A percentile compares a stretch with the other conserved stretches of the same genome.
Conservation (phyloP, 2,888 invertebrate species). For the Megalurothrips usitatus region DNA sequence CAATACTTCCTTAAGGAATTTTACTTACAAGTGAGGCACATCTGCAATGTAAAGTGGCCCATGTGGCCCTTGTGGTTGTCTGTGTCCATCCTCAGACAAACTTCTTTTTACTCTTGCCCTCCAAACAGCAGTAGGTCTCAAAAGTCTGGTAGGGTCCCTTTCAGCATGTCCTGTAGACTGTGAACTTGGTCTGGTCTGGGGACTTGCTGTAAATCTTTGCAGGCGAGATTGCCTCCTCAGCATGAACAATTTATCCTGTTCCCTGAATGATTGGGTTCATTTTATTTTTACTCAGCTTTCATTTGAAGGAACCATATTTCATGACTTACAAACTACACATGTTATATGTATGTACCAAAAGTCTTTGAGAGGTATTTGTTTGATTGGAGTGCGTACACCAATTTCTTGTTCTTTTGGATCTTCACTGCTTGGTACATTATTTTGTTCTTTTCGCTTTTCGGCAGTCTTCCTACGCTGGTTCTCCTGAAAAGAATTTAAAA, state of each 20-base stretch:
- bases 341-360: not conserved
- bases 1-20: not conserved
- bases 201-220: not conserved
- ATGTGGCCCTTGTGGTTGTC: not conserved
- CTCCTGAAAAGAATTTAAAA: not conserved
- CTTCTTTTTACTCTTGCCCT: not conserved
- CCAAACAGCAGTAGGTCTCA: not conserved
- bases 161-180: not conserved
- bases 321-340: not conserved
- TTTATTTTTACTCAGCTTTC: no score
- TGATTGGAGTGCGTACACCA: not conserved
- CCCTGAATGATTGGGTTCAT: not conserved
- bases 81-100: not conserved
- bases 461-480: not conserved
- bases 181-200: not conserved
- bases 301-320: not conserved
- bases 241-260: not conserved
- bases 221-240: not conserved
- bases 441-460: not conserved
- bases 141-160: not conserved
- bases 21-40: not conserved
- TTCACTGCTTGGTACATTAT: not conserved
- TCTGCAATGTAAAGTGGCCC: not conserved
- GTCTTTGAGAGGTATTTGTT: not conserved
- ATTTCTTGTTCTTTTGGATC: not conserved